Evolutionary conservation across 2,888 invertebrate genomes (phyloP).

Genomic region (Conus canariensis): DNA sequence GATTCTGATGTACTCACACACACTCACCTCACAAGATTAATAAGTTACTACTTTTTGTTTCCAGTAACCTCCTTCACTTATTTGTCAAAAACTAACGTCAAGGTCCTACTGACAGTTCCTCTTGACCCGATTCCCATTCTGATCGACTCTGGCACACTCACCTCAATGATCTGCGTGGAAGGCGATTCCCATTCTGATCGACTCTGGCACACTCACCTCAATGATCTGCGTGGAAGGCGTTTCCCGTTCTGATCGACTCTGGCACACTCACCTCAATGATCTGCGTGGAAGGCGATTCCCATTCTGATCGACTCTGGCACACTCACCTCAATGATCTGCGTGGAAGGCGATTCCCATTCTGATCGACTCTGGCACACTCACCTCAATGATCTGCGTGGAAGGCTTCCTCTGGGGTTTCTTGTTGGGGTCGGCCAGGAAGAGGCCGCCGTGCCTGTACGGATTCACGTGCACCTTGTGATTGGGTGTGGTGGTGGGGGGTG

Average conservation of each 20-base stretch:
- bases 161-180: slow-evolving; percentile 19
- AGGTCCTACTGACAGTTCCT: no score
- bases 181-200: neutral
- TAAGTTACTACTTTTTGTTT: no score
- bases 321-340: slow-evolving; percentile 17
- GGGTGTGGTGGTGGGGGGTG: slow-evolving; percentile 26
- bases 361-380: neutral
- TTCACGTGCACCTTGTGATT: slow-evolving; percentile 1
- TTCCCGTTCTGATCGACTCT: no score
- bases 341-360: no score
- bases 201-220: no score
- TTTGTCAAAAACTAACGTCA: no score
- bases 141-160: neutral
- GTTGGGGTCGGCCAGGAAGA: slow-evolving; percentile 27
- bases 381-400: slow-evolving; percentile 21
- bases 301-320: no score
- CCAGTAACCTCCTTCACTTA: no score
- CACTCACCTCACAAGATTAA: no score
- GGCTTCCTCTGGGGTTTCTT: neutral
- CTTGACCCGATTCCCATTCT: no score
- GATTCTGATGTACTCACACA: no score
- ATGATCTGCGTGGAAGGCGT: neutral
- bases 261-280: slow-evolving; percentile 16
- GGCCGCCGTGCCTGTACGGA: neutral
- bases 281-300: neutral